Percentiles rank a stretch among this genome's conserved stretches.
Evolutionary conservation across 2,888 invertebrate genomes (phyloP).

Genomic region (Agrochola lychnidis): DNA sequence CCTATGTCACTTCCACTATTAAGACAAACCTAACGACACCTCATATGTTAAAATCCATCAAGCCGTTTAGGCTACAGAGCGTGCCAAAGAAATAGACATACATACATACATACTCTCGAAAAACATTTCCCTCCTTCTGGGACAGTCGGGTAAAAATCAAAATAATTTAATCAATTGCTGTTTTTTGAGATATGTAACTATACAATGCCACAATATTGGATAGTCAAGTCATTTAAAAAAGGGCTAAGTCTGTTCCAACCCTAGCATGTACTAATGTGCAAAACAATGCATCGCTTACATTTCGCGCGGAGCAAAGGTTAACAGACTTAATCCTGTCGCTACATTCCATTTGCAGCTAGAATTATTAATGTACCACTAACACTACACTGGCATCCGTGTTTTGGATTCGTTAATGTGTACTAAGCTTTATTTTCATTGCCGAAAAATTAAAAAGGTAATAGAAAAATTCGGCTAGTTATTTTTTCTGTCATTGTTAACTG

Average conservation of each 20-base stretch:
- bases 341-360: constrained; percentile 63
- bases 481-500: not conserved
- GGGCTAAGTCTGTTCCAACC: constrained; percentile 37
- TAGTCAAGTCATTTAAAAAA: too few relatives aligned
- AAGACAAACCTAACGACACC: too few relatives aligned
- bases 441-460: not conserved
- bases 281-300: constrained; percentile 68
- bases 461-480: not conserved
- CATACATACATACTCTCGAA: too few relatives aligned
- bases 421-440: not conserved
- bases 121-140: too few relatives aligned
- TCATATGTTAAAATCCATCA: too few relatives aligned
- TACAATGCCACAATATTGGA: too few relatives aligned
- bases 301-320: constrained; percentile 67
- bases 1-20: too few relatives aligned
- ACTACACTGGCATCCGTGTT: constrained; percentile 45
- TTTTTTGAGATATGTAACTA: too few relatives aligned
- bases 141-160: too few relatives aligned
- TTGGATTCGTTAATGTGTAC: constrained; percentile 17
- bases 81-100: too few relatives aligned
- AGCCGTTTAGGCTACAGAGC: too few relatives aligned
- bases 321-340: constrained; percentile 61
- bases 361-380: constrained; percentile 62
- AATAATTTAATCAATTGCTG: too few relatives aligned
- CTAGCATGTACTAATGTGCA: constrained; percentile 51